Percentiles rank a stretch among this genome's conserved stretches.
Conservation (phyloP, 2,888 invertebrate species). For the Lucinisca nassula region DNA sequence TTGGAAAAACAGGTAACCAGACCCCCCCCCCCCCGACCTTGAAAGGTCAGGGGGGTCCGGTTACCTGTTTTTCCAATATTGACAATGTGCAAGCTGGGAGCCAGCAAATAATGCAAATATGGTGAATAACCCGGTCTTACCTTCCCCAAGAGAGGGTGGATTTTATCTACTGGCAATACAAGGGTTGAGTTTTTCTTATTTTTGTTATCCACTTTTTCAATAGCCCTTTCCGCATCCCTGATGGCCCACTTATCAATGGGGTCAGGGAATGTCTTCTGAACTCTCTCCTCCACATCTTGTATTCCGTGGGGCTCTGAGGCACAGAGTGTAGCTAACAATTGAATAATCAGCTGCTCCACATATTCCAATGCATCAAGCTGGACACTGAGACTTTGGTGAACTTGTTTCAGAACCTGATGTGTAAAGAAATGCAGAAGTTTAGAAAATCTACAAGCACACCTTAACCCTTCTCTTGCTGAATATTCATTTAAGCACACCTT, state of each 20-base stretch:
- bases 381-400: conserved; percentile 88
- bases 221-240: conserved; percentile 95
- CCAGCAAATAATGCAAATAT: too few species aligned
- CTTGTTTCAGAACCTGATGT: conserved; percentile 94
- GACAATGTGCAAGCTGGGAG: too few species aligned
- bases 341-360: conserved; percentile 96
- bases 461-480: too few species aligned
- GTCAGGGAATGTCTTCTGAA: conserved; percentile 97
- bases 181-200: conserved; percentile 92
- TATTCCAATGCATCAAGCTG: conserved; percentile 97
- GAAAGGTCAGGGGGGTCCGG: too few species aligned
- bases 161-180: conserved; percentile 95
- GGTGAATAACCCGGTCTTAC: too few species aligned
- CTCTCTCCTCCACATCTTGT: conserved; percentile 96
- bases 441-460: too few species aligned
- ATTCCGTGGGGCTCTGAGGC: conserved; percentile 89
- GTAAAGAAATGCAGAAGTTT: not conserved
- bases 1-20: too few species aligned
- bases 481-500: too few species aligned
- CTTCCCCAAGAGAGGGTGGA: conserved; percentile 95
- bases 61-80: too few species aligned
- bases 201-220: conserved; percentile 90
- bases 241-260: conserved; percentile 98
- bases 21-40: too few species aligned
- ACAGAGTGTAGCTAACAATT: conserved; percentile 95